Evolutionary conservation across 2,113 vertebrate genomes (phyloP).

Genomic region (Clinocottus analis): DNA sequence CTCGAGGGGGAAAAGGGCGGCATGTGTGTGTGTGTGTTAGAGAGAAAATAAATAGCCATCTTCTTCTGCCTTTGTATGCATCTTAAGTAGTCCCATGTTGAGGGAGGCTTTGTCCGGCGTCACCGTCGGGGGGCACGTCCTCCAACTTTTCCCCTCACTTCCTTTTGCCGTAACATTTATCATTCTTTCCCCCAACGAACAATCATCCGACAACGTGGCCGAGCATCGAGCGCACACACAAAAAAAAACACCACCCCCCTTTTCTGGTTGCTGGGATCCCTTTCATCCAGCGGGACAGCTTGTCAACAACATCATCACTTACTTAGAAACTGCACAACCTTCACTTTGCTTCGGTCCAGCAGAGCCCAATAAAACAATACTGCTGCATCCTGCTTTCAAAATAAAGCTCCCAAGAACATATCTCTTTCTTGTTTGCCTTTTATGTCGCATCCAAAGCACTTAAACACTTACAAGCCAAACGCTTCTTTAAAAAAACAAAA

Average conservation of each 20-base stretch:
- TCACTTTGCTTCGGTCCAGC: constrained; percentile 19
- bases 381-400: constrained; percentile 39
- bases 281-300: constrained; percentile 73
- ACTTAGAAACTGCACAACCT: constrained; percentile 66
- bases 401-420: constrained; percentile 33
- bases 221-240: constrained; percentile 80
- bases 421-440: constrained; percentile 33
- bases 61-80: constrained; percentile 70
- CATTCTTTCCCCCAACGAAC: constrained; percentile 80
- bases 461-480: constrained; percentile 32
- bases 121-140: constrained; percentile 69
- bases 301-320: constrained; percentile 80
- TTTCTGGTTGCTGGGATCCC: constrained; percentile 82
- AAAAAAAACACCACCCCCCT: constrained; percentile 70
- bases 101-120: constrained; percentile 71
- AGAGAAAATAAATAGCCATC: constrained; percentile 61
- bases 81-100: constrained; percentile 75
- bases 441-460: constrained; percentile 46
- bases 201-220: constrained; percentile 81
- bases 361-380: constrained; percentile 23
- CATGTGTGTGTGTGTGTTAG: constrained; percentile 24
- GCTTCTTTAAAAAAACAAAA: neutral
- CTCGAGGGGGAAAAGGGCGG: constrained; percentile 18
- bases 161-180: constrained; percentile 82
- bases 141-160: constrained; percentile 76